Base-by-base conservation (phyloP, 2,888 invertebrate species). In the Pristionchus fissidentatus region DNA sequence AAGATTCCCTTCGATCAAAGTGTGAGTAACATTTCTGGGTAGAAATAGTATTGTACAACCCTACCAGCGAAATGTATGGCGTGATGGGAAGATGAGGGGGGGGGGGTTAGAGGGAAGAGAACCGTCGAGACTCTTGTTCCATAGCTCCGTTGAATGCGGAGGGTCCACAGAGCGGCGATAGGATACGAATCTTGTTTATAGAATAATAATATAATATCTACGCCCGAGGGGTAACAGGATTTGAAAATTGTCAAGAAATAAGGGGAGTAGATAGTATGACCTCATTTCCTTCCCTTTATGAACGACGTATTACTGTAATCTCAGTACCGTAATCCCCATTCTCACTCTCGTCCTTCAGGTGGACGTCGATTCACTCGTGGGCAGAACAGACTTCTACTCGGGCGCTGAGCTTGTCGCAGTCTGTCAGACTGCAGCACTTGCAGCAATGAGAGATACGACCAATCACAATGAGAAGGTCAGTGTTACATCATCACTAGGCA, bases 351-450 rank as follows among this genome's bases (percentile, higher is more conserved):
- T 92, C 85, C 95, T 96, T 92, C 95, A 89, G 46, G 78, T 84
- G 4, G 78, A 95, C 7, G 93, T 93, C 83, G 60, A 26, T 4
- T 49, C 46, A 4, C 26, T 81, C 46, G 80, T 81, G 10, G 15
- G 29, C 19, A 41, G 62, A 0, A 81, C 80, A 3, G 62, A 62
- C 26, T 32, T 32, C 32, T 81, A 81, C 22, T 97, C 98, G 0
- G 98, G 98, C 0, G 98, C 98, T 0, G 98, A 99, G 94, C 84
- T 95, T 7, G 93, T 94, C 15, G 96, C 97, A 0, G 94, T 98
- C 1, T 97, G 97, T 91, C 95, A 96, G 86, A 97, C 97, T 93
- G 97, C 98, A 10, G 97, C 96, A 0, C 94, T 97, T 92, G 95
- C 94, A 91, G 96, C 97, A 0, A 93, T 97, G 86, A 85, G 86